Base-by-base conservation (phyloP, 2,888 invertebrate genomes). In the Tenthredo amoena region DNA sequence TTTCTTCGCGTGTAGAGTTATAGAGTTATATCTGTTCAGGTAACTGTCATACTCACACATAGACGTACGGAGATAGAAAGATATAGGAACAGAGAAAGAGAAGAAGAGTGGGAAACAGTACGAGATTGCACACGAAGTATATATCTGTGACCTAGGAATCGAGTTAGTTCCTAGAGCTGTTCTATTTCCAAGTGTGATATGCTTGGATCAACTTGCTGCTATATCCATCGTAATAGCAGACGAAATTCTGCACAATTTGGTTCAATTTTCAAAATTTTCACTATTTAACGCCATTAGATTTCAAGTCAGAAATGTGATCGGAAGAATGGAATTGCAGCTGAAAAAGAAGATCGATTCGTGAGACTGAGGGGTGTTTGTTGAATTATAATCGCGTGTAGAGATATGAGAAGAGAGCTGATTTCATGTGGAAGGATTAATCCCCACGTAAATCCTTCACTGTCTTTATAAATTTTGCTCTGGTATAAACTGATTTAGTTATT, bases 81-180 rank as follows among this genome's bases (percentile, higher is more conserved):
- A 37, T 9, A 72, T 40, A 37, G 76, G 31, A 76, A 31, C 12
- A 76, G 15, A 18, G 31, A 76, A n/a, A 76, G 50, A 18, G 77
- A 31, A 55, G 55, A 77, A 55, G 55, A 9, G 55, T 31, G 9
- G 31, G 77, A 55, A 31, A 31, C 77, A 55, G 55, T 55, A 77
- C 34, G 55, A 77, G 55, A 77, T 77, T 77, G 77, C 47, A 34
- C 55, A 40, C 43, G 43, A 74, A 40, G 40, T 74, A 74, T 40
- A n/a, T 55, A 43, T 74, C 74, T 26, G 21, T 55, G 77, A 77
- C 34, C 34, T 40, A 34, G 77, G 77, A 50, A 77, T 55, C 77
- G 34, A 55, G 77, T 77, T 50, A 77, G 77, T 34, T 77, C 18
- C n/a, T 77, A 77, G 50, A 34, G 77, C 9, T 77, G 47, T 77